Percentiles rank a stretch among this genome's conserved stretches.
These are phyloP conservation scores for Phrynosoma platyrhinos DNA, from an alignment of 2,113 vertebrate species.

Conservation along the genomic window DNA sequence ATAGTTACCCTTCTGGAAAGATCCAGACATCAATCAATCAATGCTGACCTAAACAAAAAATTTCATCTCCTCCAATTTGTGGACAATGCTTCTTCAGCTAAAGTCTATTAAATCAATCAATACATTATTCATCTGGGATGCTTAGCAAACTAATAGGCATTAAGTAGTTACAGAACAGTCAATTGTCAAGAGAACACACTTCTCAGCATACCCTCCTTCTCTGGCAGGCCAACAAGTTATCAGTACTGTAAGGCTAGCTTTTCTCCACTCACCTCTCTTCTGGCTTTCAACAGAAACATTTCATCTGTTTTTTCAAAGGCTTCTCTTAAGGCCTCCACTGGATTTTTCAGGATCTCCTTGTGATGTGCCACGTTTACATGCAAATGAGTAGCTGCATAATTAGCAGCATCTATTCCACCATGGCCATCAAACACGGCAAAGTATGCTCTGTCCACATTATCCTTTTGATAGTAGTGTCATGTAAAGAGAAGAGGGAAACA, in stretches of 20 bases:
- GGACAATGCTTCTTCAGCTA: constrained; percentile 33
- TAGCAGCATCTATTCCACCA: constrained; percentile 91
- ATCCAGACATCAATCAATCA: background rate
- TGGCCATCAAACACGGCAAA: constrained; percentile 96
- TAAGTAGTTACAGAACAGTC: constrained; percentile 34
- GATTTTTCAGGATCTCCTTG: constrained; percentile 77
- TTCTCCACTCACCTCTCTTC: constrained; percentile 84
- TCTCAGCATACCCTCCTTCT: constrained; percentile 26
- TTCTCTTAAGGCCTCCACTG: constrained; percentile 80
- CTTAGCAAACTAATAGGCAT: constrained; percentile 31
- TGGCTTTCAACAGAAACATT: constrained; percentile 91
- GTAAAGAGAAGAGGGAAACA: background rate
- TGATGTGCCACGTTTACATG: constrained; percentile 83
- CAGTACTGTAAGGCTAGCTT: constrained; percentile 36
- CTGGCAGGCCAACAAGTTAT: constrained; percentile 9
- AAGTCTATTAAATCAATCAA: constrained; percentile 44
- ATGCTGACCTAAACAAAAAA: constrained; percentile 11
- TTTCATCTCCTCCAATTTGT: constrained; percentile 28
- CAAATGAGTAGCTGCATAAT: constrained; percentile 86
- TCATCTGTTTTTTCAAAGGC: constrained; percentile 87
- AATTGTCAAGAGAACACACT: constrained; percentile 27
- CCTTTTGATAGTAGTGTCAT: constrained; percentile 69
- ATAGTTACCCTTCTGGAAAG: background rate
- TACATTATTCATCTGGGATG: constrained; percentile 29
- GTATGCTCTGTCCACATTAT: constrained; percentile 82